Evolutionary conservation across 2,888 invertebrate genomes (phyloP).

Genomic region (Callyntrura guangdongensis): DNA sequence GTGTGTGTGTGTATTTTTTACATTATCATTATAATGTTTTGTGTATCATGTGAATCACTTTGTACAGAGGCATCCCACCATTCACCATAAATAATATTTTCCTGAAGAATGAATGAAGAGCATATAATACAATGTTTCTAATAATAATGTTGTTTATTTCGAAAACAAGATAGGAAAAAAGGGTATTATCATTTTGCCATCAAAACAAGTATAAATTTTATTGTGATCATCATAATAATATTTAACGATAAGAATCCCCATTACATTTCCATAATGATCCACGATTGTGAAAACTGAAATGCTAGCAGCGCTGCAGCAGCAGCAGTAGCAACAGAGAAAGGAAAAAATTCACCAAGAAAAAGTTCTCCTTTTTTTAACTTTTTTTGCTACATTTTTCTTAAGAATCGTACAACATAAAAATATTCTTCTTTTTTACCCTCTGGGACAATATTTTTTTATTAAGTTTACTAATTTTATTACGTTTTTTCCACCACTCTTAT

Average conservation of each 20-base stretch:
- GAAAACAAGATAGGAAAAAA: constrained; percentile 35
- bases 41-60: constrained; percentile 22
- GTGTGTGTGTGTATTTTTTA: constrained; percentile 38
- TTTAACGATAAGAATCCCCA: constrained; percentile 35
- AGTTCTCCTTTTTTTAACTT: neutral
- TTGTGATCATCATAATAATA: constrained; percentile 68
- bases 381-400: constrained; percentile 9
- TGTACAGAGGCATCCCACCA: neutral
- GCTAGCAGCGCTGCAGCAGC: neutral
- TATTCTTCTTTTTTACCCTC: constrained; percentile 41
- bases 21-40: neutral
- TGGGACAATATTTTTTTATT: constrained; percentile 65
- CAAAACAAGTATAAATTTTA: constrained; percentile 48
- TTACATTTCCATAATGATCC: constrained; percentile 39
- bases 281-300: constrained; percentile 43
- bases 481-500: constrained; percentile 50
- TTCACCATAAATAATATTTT: neutral
- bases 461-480: constrained; percentile 73
- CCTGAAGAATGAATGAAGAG: constrained; percentile 23
- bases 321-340: neutral
- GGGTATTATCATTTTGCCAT: constrained; percentile 16
- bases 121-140: constrained; percentile 1
- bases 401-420: neutral
- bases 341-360: neutral
- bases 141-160: constrained; percentile 43